Evolutionary conservation across 2,113 vertebrate species (phyloP).

Genomic region (Raphicerus campestris): DNA sequence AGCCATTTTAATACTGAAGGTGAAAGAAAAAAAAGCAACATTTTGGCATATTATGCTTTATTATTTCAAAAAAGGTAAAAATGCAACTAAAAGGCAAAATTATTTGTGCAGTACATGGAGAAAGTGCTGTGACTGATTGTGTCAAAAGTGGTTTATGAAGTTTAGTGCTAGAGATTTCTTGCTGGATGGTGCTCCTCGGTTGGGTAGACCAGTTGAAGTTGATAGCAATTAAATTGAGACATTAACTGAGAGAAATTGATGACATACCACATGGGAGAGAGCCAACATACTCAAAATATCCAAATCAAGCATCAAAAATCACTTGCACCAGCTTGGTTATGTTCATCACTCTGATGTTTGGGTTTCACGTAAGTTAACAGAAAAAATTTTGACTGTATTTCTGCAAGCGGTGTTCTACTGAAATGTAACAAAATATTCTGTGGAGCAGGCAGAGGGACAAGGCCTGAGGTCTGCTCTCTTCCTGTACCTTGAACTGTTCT

Average conservation of each 20-base stretch:
- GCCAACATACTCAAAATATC: background rate
- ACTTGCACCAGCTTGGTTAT: background rate
- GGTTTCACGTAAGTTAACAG: background rate
- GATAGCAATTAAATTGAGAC: background rate
- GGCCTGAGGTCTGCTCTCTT: slow-evolving; percentile 19
- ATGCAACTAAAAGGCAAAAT: background rate
- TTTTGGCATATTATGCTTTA: background rate
- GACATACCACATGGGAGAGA: background rate
- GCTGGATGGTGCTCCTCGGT: background rate
- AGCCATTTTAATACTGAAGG: background rate
- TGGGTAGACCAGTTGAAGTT: background rate
- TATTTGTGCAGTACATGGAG: background rate
- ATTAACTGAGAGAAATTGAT: background rate
- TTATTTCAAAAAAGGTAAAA: background rate
- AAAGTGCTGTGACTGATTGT: background rate
- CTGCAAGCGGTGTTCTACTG: background rate
- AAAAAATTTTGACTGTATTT: background rate
- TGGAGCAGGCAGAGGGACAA: slow-evolving; percentile 45
- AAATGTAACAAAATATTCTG: background rate
- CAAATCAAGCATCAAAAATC: background rate
- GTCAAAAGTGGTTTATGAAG: background rate
- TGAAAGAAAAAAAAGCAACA: background rate
- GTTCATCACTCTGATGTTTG: background rate
- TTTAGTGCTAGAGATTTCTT: background rate
- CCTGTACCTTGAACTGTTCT: slow-evolving; percentile 56